Conservation (phyloP, 2,113 vertebrate species). For the Saguinus midas region DNA sequence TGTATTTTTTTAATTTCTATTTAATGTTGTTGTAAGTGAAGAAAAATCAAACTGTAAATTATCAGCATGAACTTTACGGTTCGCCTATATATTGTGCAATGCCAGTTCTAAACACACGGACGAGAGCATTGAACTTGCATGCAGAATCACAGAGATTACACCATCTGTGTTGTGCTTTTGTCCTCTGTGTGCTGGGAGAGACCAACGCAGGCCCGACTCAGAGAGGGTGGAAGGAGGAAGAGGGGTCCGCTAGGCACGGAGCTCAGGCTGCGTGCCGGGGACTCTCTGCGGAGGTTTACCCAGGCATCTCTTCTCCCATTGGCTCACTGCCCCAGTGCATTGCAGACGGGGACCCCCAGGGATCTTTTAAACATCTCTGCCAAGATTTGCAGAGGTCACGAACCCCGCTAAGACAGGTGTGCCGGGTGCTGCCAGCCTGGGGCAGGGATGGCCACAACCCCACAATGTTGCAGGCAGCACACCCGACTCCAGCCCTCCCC, state of each 20-base stretch:
- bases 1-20: neutral
- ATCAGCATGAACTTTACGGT: neutral
- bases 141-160: neutral
- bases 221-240: neutral
- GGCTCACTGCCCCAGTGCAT: neutral
- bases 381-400: neutral
- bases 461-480: neutral
- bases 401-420: neutral
- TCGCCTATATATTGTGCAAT: neutral
- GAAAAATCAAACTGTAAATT: neutral
- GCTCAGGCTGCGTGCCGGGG: neutral
- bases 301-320: neutral
- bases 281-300: neutral
- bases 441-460: neutral
- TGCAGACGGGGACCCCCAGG: neutral
- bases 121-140: neutral
- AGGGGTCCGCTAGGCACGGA: neutral
- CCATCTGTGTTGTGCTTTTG: neutral
- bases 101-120: neutral
- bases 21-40: neutral
- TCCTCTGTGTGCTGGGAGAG: neutral
- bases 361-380: neutral
- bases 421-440: neutral
- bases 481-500: neutral
- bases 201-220: neutral